A percentile compares a stretch with the other conserved stretches of the same genome.
These are phyloP conservation scores for Manduca sexta DNA, from an alignment of 1,140 invertebrate genomes.

Conservation along the genomic window DNA sequence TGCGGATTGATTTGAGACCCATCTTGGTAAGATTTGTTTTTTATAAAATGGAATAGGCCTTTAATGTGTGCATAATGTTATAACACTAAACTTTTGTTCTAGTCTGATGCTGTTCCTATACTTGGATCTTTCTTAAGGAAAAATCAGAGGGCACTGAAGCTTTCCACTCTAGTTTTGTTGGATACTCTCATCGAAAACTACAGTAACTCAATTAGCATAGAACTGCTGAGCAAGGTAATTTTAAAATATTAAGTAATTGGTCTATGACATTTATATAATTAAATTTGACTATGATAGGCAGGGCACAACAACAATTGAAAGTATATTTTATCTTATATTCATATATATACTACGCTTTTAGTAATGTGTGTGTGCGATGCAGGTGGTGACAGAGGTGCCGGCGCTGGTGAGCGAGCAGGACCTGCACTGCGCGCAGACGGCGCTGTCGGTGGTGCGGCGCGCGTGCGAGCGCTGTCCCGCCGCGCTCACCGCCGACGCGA, in stretches of 20 bases:
- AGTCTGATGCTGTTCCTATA: slow-evolving; percentile 91
- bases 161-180: slow-evolving; percentile 91
- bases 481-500: slow-evolving; percentile 78
- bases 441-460: slow-evolving; percentile 84
- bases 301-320: too few species aligned
- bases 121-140: slow-evolving; percentile 96
- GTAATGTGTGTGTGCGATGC: not conserved
- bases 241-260: too few species aligned
- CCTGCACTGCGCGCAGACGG: slow-evolving; percentile 95
- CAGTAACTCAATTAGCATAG: slow-evolving; percentile 79
- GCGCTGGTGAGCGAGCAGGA: slow-evolving; percentile 94
- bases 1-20: slow-evolving; percentile 89
- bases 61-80: slow-evolving; percentile 8
- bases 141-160: slow-evolving; percentile 96
- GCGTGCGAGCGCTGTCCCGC: slow-evolving; percentile 81
- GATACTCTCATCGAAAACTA: slow-evolving; percentile 94
- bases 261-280: too few species aligned
- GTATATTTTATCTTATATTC: not conserved
- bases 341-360: too few species aligned
- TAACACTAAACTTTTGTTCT: slow-evolving; percentile 28
- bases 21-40: slow-evolving; percentile 78
- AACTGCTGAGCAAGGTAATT: slow-evolving; percentile 82
- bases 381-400: slow-evolving; percentile 77
- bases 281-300: too few species aligned
- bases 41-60: slow-evolving; percentile 6